Evolutionary conservation across 2,888 invertebrate genomes (phyloP).

Genomic region (Spilosoma lubricipeda): DNA sequence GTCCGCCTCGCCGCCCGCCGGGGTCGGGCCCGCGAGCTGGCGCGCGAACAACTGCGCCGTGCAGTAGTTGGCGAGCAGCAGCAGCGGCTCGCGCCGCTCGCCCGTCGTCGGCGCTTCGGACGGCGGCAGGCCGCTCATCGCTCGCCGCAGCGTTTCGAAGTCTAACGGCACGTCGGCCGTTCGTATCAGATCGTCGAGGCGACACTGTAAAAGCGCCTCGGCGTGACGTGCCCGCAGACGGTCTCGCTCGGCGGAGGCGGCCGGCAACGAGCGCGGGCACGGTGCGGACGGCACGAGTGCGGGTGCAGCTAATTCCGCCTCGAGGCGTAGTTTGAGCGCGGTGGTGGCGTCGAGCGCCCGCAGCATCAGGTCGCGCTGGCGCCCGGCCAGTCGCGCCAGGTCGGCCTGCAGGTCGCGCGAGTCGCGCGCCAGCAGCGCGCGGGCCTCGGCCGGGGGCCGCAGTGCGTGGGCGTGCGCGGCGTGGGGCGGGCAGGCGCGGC

Average conservation of each 20-base stretch:
- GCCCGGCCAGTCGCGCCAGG: slow-evolving; percentile 88
- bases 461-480: slow-evolving; percentile 89
- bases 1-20: slow-evolving; percentile 52
- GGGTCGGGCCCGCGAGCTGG: slow-evolving; percentile 77
- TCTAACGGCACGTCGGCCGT: slow-evolving; percentile 31
- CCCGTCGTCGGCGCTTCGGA: slow-evolving; percentile 71
- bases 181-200: slow-evolving; percentile 70
- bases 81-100: slow-evolving; percentile 88
- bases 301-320: slow-evolving; percentile 87
- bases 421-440: slow-evolving; percentile 83
- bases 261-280: slow-evolving; percentile 86
- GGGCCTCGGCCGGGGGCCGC: slow-evolving; percentile 87
- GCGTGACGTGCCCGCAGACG: slow-evolving; percentile 85
- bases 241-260: slow-evolving; percentile 88
- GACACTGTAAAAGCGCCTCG: slow-evolving; percentile 90
- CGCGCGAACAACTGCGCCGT: slow-evolving; percentile 90
- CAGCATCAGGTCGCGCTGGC: slow-evolving; percentile 90
- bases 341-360: slow-evolving; percentile 91
- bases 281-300: slow-evolving; percentile 83
- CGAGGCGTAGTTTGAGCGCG: slow-evolving; percentile 91
- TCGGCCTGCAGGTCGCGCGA: slow-evolving; percentile 83
- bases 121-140: slow-evolving; percentile 25
- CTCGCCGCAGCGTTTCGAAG: slow-evolving; percentile 31
- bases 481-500: slow-evolving; percentile 87
- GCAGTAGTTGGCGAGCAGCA: slow-evolving; percentile 92